phyloP scores from a whole-genome alignment of 2,888 invertebrate genomes.

The Sclerodermus sp. region DNA sequence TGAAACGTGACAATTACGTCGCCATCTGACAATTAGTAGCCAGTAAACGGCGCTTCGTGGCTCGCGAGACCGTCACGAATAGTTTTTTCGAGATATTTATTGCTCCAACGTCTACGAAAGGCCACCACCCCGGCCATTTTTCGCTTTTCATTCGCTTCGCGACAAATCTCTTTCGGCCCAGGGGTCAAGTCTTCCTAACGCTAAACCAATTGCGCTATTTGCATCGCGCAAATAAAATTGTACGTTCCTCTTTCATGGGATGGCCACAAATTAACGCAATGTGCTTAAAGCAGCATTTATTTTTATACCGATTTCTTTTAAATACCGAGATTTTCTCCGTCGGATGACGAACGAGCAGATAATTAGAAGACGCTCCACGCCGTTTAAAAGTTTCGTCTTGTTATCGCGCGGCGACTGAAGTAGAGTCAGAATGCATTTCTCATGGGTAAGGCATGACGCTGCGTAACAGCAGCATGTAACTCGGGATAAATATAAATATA shows the following conservation, averaged over 20 bases:
- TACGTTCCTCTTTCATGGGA: too few species aligned
- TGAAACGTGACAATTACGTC: slow-evolving; percentile 51
- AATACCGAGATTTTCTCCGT: too few species aligned
- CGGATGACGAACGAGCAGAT: slow-evolving; percentile 52
- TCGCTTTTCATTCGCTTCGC: too few species aligned
- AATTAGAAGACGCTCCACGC: slow-evolving; percentile 52
- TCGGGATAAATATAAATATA: slow-evolving; percentile 50
- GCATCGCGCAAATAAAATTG: too few species aligned
- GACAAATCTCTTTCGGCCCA: too few species aligned
- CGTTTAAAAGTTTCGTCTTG: slow-evolving; percentile 35
- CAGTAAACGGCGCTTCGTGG: slow-evolving; percentile 43
- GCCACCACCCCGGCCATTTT: slow-evolving; percentile 13
- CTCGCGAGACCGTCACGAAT: slow-evolving; percentile 32
- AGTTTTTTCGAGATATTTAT: slow-evolving; percentile 47
- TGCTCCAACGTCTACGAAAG: slow-evolving; percentile 19
- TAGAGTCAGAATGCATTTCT: slow-evolving; percentile 40
- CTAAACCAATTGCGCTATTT: too few species aligned
- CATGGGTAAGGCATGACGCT: slow-evolving; percentile 24
- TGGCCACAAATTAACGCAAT: too few species aligned
- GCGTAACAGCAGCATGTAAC: slow-evolving; percentile 31
- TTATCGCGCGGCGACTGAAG: slow-evolving; percentile 31
- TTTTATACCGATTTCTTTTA: too few species aligned
- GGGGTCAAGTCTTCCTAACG: too few species aligned
- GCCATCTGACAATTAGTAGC: slow-evolving; percentile 54
- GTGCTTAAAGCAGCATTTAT: too few species aligned